Evolutionary conservation across 2,888 invertebrate species (phyloP).

Genomic region (Drepana falcataria): DNA sequence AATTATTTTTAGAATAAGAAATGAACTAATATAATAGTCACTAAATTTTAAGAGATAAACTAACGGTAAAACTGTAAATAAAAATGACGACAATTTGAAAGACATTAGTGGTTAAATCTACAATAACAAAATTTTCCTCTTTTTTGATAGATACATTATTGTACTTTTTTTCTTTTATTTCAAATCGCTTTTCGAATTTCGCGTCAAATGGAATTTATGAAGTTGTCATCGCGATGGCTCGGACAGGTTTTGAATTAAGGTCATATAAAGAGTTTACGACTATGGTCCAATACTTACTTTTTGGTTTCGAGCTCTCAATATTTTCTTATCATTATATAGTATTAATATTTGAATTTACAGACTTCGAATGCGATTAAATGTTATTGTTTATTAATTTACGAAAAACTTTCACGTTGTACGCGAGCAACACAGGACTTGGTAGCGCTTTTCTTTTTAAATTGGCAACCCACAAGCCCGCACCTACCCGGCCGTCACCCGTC

Average conservation of each 20-base stretch:
- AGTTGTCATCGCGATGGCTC: constrained; percentile 68
- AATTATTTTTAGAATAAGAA: constrained; percentile 64
- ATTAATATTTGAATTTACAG: too few species aligned
- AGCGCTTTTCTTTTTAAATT: constrained; percentile 23
- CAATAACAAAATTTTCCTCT: constrained; percentile 73
- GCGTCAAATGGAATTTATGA: constrained; percentile 44
- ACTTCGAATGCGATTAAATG: too few species aligned
- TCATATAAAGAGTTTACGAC: not conserved
- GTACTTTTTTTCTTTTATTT: constrained; percentile 65
- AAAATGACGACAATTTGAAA: constrained; percentile 75
- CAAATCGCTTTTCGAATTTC: constrained; percentile 71
- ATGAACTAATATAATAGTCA: constrained; percentile 65
- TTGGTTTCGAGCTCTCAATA: too few species aligned
- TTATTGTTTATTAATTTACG: too few species aligned
- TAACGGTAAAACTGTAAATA: constrained; percentile 71
- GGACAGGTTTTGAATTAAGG: constrained; percentile 14
- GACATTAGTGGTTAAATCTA: constrained; percentile 73
- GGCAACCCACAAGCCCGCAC: constrained; percentile 25
- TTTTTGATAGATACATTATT: constrained; percentile 71
- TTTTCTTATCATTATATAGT: too few species aligned
- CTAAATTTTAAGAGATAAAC: constrained; percentile 67
- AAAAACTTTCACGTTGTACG: not conserved
- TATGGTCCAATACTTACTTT: not conserved
- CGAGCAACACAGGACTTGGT: constrained; percentile 13
- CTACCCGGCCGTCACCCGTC: constrained; percentile 18